phyloP scores from a whole-genome alignment of 2,888 invertebrate genomes.

The Drosophila diplacantha region DNA sequence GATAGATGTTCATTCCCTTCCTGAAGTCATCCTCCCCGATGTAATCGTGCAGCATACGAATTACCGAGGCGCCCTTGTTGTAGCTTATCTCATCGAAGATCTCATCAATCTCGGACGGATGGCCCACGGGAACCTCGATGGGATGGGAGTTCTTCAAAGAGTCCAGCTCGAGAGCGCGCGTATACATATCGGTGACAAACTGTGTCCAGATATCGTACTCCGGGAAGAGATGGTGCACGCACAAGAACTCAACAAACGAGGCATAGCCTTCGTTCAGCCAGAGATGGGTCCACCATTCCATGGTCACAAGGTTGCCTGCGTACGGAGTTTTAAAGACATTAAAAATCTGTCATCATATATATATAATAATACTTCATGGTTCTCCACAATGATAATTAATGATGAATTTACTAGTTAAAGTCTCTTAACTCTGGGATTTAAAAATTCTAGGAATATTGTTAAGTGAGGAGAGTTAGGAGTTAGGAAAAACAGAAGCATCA shows the following conservation, averaged over 20 bases:
- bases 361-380: no score
- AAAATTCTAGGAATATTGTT: background rate
- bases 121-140: constrained; percentile 95
- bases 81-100: constrained; percentile 99
- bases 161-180: constrained; percentile 90
- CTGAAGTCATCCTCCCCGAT: constrained; percentile 95
- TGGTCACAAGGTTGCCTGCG: constrained; percentile 90
- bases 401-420: no score
- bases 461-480: background rate
- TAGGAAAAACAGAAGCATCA: background rate
- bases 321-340: no score
- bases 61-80: constrained; percentile 95
- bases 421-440: background rate
- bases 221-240: constrained; percentile 94
- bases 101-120: constrained; percentile 97
- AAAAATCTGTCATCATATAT: no score
- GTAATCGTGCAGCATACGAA: constrained; percentile 95
- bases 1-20: constrained; percentile 93
- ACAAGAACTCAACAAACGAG: constrained; percentile 95
- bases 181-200: constrained; percentile 93
- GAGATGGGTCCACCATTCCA: constrained; percentile 98
- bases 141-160: constrained; percentile 95
- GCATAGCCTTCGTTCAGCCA: constrained; percentile 99
- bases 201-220: constrained; percentile 98
- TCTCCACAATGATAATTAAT: no score